Conservation (phyloP, 2,888 invertebrate species). For the Papilio demoleus region DNA sequence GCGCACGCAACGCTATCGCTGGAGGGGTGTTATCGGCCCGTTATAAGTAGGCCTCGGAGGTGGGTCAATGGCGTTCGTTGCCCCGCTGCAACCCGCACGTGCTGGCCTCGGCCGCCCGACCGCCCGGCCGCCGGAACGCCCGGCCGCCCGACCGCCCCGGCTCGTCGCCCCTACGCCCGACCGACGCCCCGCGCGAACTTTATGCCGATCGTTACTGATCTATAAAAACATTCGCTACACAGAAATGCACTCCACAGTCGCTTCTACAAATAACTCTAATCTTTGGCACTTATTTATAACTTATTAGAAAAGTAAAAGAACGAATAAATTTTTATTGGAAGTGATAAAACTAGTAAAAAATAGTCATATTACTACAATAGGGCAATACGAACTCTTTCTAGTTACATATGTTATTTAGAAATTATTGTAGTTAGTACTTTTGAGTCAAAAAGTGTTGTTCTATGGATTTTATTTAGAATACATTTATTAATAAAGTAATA, state of each 20-base stretch:
- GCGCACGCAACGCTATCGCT: constrained; percentile 53
- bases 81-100: constrained; percentile 79
- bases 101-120: constrained; percentile 64
- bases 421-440: too few relatives aligned
- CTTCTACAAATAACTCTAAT: constrained; percentile 23
- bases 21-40: constrained; percentile 74
- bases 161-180: constrained; percentile 47
- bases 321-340: not conserved
- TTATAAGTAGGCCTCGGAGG: constrained; percentile 73
- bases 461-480: too few relatives aligned
- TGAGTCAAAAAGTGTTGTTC: too few relatives aligned
- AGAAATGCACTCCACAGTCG: constrained; percentile 28
- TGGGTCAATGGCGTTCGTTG: constrained; percentile 83
- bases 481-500: too few relatives aligned
- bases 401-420: too few relatives aligned
- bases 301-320: not conserved
- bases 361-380: too few relatives aligned
- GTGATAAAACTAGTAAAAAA: not conserved
- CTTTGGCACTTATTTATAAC: constrained; percentile 1
- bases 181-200: constrained; percentile 47
- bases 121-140: constrained; percentile 55
- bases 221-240: constrained; percentile 40
- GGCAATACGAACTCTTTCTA: too few relatives aligned
- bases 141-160: constrained; percentile 54
- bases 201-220: constrained; percentile 46